These are phyloP conservation scores for Mesocentrotus franciscanus DNA, from an alignment of 53 echinoderm and acorn worm species.

Conservation along the genomic window DNA sequence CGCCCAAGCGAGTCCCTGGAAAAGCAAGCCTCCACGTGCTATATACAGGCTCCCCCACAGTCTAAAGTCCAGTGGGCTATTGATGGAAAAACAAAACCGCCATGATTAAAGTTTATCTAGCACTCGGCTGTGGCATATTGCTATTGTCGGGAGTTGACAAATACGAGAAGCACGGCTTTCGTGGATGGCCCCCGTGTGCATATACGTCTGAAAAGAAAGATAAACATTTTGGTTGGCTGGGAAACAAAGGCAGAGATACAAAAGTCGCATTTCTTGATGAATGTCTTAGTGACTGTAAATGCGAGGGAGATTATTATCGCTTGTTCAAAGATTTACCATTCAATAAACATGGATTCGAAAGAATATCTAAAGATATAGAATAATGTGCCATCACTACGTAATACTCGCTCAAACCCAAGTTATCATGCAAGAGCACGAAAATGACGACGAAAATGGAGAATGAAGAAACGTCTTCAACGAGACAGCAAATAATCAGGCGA, in stretches of 20 bases:
- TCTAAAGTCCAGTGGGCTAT: slow-evolving; percentile 62
- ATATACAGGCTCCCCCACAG: slow-evolving; percentile 47
- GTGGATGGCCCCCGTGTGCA: slow-evolving; percentile 16
- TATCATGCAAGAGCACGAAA: slow-evolving; percentile 4
- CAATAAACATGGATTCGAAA: neutral
- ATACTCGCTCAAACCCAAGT: neutral
- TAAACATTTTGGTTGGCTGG: slow-evolving; percentile 50
- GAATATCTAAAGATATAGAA: neutral
- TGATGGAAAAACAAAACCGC: slow-evolving; percentile 61
- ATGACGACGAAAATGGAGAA: neutral
- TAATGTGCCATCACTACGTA: neutral
- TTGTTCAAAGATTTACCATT: slow-evolving; percentile 45
- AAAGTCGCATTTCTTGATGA: slow-evolving; percentile 13
- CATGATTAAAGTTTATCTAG: slow-evolving; percentile 68
- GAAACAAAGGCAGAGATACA: slow-evolving; percentile 50
- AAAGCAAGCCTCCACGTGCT: slow-evolving; percentile 46
- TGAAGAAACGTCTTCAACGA: neutral
- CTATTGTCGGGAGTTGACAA: slow-evolving; percentile 50
- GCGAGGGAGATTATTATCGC: slow-evolving; percentile 37
- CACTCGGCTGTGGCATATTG: slow-evolving; percentile 59
- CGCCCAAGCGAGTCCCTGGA: slow-evolving; percentile 16
- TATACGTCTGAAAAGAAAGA: slow-evolving; percentile 48
- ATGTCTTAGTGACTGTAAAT: slow-evolving; percentile 20
- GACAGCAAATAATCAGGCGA: slow-evolving; percentile 33
- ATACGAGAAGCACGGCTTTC: neutral